Evolutionary conservation across 2,113 vertebrate genomes (phyloP).

Genomic region (Struthio camelus): DNA sequence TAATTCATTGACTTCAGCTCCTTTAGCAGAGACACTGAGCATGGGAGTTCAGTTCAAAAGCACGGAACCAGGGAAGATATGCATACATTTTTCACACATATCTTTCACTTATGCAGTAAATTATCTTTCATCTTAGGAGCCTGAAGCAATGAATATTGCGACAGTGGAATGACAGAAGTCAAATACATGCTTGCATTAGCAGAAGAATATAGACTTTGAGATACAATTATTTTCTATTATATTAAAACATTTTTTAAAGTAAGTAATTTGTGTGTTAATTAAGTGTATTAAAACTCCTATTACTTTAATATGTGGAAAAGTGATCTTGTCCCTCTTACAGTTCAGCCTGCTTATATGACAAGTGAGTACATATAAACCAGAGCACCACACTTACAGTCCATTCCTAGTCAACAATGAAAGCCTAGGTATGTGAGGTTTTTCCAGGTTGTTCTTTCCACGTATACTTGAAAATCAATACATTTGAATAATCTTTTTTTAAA

Average conservation of each 20-base stretch:
- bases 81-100: not conserved
- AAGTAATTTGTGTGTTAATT: not conserved
- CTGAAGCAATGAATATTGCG: not conserved
- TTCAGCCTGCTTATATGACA: not conserved
- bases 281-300: not conserved
- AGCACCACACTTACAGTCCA: not conserved
- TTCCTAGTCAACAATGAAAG: not conserved
- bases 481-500: not conserved
- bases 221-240: not conserved
- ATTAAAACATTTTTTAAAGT: not conserved
- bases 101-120: not conserved
- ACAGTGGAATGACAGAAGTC: not conserved
- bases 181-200: not conserved
- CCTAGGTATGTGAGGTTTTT: not conserved
- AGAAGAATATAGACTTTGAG: not conserved
- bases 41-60: not conserved
- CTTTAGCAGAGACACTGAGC: not conserved
- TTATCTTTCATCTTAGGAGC: not conserved
- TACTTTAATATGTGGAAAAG: not conserved
- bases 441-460: not conserved
- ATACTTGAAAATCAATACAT: not conserved
- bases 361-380: not conserved
- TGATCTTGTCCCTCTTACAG: not conserved
- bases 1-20: constrained; percentile 37
- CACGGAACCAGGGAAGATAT: not conserved